A percentile compares a stretch with the other conserved stretches of the same genome.
Evolutionary conservation across 2,888 invertebrate genomes (phyloP).

Genomic region (Poecilobothrus nobilitatus): DNA sequence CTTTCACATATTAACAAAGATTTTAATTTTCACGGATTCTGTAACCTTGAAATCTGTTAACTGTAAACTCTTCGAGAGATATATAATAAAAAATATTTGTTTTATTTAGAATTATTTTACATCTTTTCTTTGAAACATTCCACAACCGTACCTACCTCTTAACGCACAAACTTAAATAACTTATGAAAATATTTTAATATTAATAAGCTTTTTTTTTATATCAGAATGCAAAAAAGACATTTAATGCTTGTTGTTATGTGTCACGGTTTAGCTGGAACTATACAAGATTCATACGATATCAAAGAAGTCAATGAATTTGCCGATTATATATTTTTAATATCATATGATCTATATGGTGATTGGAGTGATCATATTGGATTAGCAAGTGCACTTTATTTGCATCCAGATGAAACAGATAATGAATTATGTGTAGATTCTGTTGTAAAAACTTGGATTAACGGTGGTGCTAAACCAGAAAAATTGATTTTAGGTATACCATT

Average conservation of each 20-base stretch:
- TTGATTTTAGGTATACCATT: conserved; percentile 40
- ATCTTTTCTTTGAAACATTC: too few species aligned
- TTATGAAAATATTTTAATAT: too few species aligned
- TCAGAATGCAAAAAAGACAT: conserved; percentile 36
- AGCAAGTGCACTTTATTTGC: conserved; percentile 45
- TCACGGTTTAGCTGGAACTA: conserved; percentile 41
- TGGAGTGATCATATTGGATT: conserved; percentile 45
- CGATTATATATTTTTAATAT: conserved; percentile 50
- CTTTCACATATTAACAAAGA: too few species aligned
- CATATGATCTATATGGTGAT: conserved; percentile 50
- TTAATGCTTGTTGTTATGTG: conserved; percentile 47
- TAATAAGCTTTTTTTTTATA: too few species aligned
- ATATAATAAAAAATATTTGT: too few species aligned
- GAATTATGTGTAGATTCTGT: conserved; percentile 36
- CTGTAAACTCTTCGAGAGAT: too few species aligned
- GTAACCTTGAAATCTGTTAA: too few species aligned
- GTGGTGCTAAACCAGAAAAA: conserved; percentile 37
- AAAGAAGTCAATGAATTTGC: conserved; percentile 42
- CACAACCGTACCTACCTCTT: too few species aligned
- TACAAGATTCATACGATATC: conserved; percentile 47
- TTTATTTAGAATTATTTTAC: too few species aligned
- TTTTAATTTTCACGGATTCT: too few species aligned
- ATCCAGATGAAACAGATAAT: conserved; percentile 24
- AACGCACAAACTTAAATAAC: background rate
- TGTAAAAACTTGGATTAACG: background rate